phyloP scores from a whole-genome alignment of 2,113 vertebrate species.

The Pycnonotus jocosus region DNA sequence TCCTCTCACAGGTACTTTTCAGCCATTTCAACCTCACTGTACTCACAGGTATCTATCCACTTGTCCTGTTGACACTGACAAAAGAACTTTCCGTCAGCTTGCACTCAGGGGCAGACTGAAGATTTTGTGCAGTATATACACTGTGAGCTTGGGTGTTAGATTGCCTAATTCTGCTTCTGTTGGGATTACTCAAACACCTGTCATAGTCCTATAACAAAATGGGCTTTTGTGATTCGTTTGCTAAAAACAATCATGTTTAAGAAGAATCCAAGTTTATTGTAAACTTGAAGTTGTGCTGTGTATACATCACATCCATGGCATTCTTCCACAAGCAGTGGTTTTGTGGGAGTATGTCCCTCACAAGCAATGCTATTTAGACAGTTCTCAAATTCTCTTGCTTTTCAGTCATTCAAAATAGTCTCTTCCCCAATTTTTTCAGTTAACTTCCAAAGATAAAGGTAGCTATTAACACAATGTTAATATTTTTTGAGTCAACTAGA shows the following conservation, averaged over 20 bases:
- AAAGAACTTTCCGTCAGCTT: not conserved
- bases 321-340: not conserved
- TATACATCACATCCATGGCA: not conserved
- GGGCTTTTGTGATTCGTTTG: not conserved
- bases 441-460: not conserved
- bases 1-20: not conserved
- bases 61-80: not conserved
- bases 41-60: not conserved
- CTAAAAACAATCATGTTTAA: not conserved
- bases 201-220: not conserved
- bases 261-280: not conserved
- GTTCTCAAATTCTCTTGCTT: not conserved
- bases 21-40: not conserved
- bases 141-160: not conserved
- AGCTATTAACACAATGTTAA: not conserved
- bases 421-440: not conserved
- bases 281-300: not conserved
- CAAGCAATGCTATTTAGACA: not conserved
- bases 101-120: not conserved
- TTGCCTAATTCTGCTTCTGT: not conserved
- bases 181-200: not conserved
- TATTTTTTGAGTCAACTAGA: not conserved
- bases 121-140: not conserved
- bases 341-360: not conserved
- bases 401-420: not conserved